A percentile compares a stretch with the other conserved stretches of the same genome.
Evolutionary conservation across 2,797 vertebrate species (phyloP).

Genomic region (Botia kubotai): DNA sequence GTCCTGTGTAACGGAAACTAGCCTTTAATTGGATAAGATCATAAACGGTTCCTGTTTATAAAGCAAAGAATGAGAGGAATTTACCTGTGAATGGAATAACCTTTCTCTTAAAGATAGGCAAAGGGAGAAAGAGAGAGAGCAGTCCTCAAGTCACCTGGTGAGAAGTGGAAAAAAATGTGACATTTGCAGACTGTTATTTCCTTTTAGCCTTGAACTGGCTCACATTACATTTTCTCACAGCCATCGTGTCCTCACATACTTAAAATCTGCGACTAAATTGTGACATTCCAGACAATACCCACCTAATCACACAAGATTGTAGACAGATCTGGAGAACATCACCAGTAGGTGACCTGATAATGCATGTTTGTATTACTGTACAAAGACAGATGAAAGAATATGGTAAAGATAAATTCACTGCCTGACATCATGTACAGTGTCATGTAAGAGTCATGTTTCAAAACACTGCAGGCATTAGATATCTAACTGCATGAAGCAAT

Average conservation of each 20-base stretch:
- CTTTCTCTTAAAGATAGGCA: constrained; percentile 2
- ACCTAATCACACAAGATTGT: neutral
- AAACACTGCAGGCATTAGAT: constrained; percentile 8
- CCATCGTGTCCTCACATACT: neutral
- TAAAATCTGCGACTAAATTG: constrained; percentile 12
- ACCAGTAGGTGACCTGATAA: neutral
- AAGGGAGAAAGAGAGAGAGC: constrained; percentile 45
- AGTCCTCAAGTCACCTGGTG: neutral
- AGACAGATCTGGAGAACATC: neutral
- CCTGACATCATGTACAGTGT: neutral
- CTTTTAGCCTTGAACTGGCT: neutral
- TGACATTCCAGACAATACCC: constrained; percentile 8
- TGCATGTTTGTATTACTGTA: neutral
- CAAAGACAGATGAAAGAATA: constrained; percentile 2
- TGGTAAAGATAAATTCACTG: constrained; percentile 9
- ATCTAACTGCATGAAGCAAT: neutral
- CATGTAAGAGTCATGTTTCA: neutral
- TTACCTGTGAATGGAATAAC: constrained; percentile 22
- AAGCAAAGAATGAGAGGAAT: neutral
- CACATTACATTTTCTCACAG: constrained; percentile 35
- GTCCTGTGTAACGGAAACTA: neutral
- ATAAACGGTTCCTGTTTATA: constrained; percentile 3
- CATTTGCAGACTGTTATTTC: neutral
- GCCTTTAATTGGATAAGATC: neutral
- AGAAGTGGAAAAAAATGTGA: constrained; percentile 3